Evolutionary conservation across 2,797 vertebrate species (phyloP).

Genomic region (Selene dorsalis): DNA sequence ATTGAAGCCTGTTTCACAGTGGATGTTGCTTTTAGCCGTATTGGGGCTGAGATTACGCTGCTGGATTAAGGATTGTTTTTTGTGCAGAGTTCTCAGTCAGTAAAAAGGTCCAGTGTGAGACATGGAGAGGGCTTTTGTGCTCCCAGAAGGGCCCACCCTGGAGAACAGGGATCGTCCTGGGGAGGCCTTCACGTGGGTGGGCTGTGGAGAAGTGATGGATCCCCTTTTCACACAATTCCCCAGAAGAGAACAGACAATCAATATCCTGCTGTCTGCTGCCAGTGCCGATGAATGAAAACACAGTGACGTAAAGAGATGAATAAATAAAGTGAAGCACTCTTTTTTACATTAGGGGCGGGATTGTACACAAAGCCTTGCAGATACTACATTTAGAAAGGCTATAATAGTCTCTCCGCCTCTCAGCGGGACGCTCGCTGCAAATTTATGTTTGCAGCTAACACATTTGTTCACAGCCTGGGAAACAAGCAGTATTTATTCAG

Average conservation of each 20-base stretch:
- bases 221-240: conserved; percentile 53
- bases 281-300: conserved; percentile 73
- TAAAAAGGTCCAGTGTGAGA: conserved; percentile 47
- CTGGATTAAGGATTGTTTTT: conserved; percentile 63
- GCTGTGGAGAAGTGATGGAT: conserved; percentile 65
- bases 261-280: conserved; percentile 71
- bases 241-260: conserved; percentile 71
- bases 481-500: conserved; percentile 63
- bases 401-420: conserved; percentile 54
- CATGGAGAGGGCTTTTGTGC: conserved; percentile 55
- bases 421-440: conserved; percentile 57
- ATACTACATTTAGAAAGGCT: conserved; percentile 61
- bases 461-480: conserved; percentile 61
- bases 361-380: conserved; percentile 52
- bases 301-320: conserved; percentile 68
- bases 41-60: conserved; percentile 64
- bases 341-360: conserved; percentile 59
- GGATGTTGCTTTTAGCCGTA: conserved; percentile 62
- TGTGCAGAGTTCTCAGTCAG: conserved; percentile 28
- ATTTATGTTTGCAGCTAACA: conserved; percentile 65
- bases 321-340: conserved; percentile 62
- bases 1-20: conserved; percentile 38
- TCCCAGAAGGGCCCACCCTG: conserved; percentile 48
- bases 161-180: conserved; percentile 36
- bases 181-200: conserved; percentile 62